Evolutionary conservation across 2,797 vertebrate species (phyloP).

Genomic region (Ctenopoma multispine): DNA sequence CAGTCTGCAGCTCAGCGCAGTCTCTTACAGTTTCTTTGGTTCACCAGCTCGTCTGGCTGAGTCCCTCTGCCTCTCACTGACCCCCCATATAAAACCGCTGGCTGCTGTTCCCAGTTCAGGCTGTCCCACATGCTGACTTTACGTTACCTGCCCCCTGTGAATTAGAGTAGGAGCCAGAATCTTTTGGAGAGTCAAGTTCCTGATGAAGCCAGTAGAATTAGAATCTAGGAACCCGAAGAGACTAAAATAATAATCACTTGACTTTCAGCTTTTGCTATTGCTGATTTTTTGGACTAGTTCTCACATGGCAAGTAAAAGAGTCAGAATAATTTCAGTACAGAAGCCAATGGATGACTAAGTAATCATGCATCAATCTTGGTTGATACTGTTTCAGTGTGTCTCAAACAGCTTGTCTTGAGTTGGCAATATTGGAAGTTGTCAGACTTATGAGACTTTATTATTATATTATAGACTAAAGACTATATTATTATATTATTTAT

Average conservation of each 20-base stretch:
- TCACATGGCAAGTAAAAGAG: constrained; percentile 7
- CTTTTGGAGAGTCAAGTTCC: constrained; percentile 24
- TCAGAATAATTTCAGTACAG: no score
- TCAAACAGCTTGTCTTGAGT: neutral
- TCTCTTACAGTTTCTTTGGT: constrained; percentile 54
- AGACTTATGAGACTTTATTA: neutral
- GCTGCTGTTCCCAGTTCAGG: neutral
- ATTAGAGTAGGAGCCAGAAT: constrained; percentile 1
- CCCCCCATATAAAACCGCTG: no score
- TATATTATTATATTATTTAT: no score
- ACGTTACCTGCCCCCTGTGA: constrained; percentile 29
- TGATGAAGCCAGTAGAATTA: constrained; percentile 14
- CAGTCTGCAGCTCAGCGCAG: constrained; percentile 34
- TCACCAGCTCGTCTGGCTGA: constrained; percentile 48
- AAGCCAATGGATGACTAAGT: constrained; percentile 24
- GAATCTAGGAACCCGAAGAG: constrained; percentile 5
- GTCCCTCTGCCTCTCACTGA: constrained; percentile 35
- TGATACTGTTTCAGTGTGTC: no score
- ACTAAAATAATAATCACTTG: no score
- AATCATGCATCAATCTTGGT: constrained; percentile 4
- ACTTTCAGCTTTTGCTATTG: no score
- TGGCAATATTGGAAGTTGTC: neutral
- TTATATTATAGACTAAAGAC: no score
- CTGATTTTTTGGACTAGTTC: constrained; percentile 14
- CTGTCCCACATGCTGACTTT: constrained; percentile 38